Evolutionary conservation across 1,140 invertebrate genomes (phyloP).

Genomic region (Ceratitis capitata): DNA sequence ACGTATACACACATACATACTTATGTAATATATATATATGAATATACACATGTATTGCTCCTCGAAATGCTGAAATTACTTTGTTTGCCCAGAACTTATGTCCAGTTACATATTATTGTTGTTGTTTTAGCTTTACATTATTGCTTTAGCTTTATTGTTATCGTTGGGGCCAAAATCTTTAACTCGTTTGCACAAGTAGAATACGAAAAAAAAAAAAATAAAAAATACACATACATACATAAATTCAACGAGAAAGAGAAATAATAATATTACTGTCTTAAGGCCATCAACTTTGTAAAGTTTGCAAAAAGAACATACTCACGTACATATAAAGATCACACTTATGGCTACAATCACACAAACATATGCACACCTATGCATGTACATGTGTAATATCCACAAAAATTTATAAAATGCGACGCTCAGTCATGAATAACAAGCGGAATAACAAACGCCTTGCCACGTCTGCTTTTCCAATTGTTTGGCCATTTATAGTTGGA

Average conservation of each 20-base stretch:
- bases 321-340: neutral
- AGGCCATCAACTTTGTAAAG: neutral
- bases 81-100: neutral
- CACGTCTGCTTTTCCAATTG: neutral
- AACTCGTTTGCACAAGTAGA: too few species aligned
- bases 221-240: too few species aligned
- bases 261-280: neutral
- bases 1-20: too few species aligned
- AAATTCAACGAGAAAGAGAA: neutral
- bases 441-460: neutral
- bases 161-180: neutral
- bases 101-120: neutral
- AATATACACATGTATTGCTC: neutral
- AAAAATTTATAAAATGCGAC: neutral
- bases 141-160: neutral
- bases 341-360: too few species aligned
- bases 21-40: neutral
- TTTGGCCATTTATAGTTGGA: neutral
- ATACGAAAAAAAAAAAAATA: too few species aligned
- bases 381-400: neutral
- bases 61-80: neutral
- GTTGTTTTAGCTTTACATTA: neutral
- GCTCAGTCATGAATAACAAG: neutral
- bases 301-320: neutral
- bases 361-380: neutral